Base-by-base conservation (phyloP, 2,113 vertebrate genomes). In the Otocyon megalotis region DNA sequence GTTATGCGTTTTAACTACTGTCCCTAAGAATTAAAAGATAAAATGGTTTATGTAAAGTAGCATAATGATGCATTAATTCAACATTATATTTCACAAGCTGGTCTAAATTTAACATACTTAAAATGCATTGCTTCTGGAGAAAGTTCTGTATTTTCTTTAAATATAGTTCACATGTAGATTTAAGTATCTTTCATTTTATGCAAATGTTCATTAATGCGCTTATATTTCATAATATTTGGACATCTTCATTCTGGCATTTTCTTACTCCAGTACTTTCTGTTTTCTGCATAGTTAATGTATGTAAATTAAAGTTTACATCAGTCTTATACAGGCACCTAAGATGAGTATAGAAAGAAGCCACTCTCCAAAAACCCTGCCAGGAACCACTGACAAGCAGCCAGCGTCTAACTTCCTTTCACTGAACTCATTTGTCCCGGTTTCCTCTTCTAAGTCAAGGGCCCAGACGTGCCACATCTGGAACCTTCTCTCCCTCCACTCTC, bases 201-300 rank as follows among this genome's bases (percentile, higher is more conserved):
- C 79, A 96, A 96, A 95, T 97, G 91, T 83, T 98, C 97, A 97
- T 97, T 97, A 98, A 97, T 97, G 91, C 80, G 17, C 96, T 97
- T 91, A 69, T 89, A 96, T 94, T 97, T 97, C 96, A 97, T 97
- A 98, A 98, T 97, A 97, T 97, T 98, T 98, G 92, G 97, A 98
- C 96, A 88, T 80, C 82, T 96, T 97, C 94, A 89, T 95, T 93
- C 94, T 98, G 97, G 94, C 96, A 97, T 97, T 97, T 98, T 96
- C 96, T 97, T 96, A 95, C 94, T 96, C 85, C n/a, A 84, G 95
- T 74, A 96, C 96, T 93, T 98, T 97, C 88, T 97, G 96, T 97
- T 96, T 98, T 95, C 94, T 87, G 94, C 93, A 89, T n/a, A 89
- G 63, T 81, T 98, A 91, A 94, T 97, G 80, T 94, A 95, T 96